Conservation (phyloP, 2,113 vertebrate species). For the Percopsis transmontana region DNA sequence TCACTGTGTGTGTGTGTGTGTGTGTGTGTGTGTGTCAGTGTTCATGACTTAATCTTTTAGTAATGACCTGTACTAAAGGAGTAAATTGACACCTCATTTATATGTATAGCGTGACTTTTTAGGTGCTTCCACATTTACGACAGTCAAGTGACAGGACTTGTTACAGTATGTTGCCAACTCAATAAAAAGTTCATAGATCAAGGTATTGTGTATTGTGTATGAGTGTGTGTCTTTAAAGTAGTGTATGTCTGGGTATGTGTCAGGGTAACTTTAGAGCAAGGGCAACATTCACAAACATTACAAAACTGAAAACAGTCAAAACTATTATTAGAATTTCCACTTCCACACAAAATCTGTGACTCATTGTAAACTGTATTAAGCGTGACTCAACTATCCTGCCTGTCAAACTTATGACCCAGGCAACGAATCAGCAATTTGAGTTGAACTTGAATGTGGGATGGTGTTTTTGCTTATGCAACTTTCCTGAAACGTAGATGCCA, state of each 20-base stretch:
- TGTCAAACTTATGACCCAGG: no score
- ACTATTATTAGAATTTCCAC: no score
- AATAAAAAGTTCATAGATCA: constrained; percentile 18
- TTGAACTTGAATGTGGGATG: no score
- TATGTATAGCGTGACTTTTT: neutral
- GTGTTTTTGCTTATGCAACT: no score
- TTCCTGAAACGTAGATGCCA: no score
- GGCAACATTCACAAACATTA: no score
- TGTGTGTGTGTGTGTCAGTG: neutral
- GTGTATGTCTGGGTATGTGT: constrained; percentile 10
- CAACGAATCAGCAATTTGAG: no score
- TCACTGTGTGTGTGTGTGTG: neutral
- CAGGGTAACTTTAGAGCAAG: neutral
- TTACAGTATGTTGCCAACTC: constrained; percentile 14
- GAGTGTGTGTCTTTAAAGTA: neutral
- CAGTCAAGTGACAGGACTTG: constrained; percentile 13
- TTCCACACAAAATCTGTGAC: no score
- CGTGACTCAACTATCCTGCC: no score
- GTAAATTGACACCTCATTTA: neutral
- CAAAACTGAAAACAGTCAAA: no score
- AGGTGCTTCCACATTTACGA: constrained; percentile 21
- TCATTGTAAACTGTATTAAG: no score
- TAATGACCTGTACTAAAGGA: neutral
- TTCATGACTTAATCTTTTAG: neutral
- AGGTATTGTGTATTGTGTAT: constrained; percentile 1